A percentile compares a stretch with the other conserved stretches of the same genome.
phyloP scores from a whole-genome alignment of 2,113 vertebrate species.

The Columba livia region DNA sequence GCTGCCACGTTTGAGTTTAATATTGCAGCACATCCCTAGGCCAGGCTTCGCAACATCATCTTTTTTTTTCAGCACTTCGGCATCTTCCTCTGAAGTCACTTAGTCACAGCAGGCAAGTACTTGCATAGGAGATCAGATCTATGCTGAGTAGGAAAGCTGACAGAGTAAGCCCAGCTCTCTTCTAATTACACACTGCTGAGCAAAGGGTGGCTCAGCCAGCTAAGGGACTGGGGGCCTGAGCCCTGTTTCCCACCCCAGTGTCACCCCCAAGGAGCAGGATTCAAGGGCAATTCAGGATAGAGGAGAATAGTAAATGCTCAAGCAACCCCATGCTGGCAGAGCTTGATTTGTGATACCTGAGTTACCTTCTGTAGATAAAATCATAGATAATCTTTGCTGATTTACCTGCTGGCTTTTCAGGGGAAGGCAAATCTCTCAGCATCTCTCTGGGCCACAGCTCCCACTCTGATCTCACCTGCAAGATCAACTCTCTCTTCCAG shows the following conservation, averaged over 20 bases:
- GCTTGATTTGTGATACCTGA: not conserved
- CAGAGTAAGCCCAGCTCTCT: not conserved
- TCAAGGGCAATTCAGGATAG: not conserved
- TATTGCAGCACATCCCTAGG: not conserved
- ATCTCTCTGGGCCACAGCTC: not conserved
- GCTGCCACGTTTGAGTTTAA: not conserved
- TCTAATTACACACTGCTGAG: not conserved
- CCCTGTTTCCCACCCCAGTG: not conserved
- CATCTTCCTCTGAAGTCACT: not conserved
- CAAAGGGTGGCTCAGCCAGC: not conserved
- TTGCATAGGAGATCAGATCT: accelerated
- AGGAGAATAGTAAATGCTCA: not conserved
- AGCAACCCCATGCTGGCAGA: not conserved
- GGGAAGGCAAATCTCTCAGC: not conserved
- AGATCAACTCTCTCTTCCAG: not conserved
- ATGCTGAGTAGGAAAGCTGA: not conserved
- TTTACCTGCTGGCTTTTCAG: not conserved
- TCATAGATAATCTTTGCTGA: not conserved
- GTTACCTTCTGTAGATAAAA: not conserved
- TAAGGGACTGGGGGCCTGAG: not conserved
- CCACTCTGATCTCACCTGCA: not conserved
- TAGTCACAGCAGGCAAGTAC: not conserved
- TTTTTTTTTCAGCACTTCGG: not conserved
- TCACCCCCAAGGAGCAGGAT: not conserved
- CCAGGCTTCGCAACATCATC: not conserved